A percentile compares a stretch with the other conserved stretches of the same genome.
phyloP scores from a whole-genome alignment of 2,113 vertebrate genomes.

The Onychostruthus taczanowskii region DNA sequence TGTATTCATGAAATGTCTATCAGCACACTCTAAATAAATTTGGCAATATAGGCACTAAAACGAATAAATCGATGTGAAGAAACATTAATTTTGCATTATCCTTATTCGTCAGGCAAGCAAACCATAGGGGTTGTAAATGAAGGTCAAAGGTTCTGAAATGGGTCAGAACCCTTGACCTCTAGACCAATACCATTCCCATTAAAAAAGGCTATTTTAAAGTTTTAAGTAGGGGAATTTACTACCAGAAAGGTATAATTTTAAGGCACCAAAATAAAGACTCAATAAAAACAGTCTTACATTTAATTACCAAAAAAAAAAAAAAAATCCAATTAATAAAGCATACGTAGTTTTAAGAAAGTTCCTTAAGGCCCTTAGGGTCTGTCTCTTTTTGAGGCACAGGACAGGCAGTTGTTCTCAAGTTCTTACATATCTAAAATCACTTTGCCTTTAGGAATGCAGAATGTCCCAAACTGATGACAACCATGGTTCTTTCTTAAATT shows the following conservation, averaged over 20 bases:
- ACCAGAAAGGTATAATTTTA: conserved; percentile 74
- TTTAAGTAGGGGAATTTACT: conserved; percentile 81
- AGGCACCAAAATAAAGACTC: conserved; percentile 71
- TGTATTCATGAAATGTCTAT: conserved; percentile 97
- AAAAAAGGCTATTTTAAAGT: conserved; percentile 84
- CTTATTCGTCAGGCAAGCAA: conserved; percentile 88
- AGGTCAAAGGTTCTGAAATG: conserved; percentile 91
- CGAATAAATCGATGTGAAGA: conserved; percentile 90
- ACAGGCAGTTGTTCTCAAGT: neutral
- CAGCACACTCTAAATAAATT: conserved; percentile 92
- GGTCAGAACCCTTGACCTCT: conserved; percentile 93
- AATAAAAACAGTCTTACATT: conserved; percentile 70
- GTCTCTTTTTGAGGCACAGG: neutral
- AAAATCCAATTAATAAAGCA: neutral
- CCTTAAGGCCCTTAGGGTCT: neutral
- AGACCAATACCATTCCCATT: conserved; percentile 84
- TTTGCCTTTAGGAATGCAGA: conserved; percentile 25
- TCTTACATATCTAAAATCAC: conserved; percentile 12
- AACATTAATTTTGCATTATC: conserved; percentile 99
- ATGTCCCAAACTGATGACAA: conserved; percentile 20
- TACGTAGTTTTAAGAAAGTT: neutral
- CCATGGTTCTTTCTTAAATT: conserved; percentile 9
- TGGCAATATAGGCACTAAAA: conserved; percentile 87
- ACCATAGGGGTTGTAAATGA: conserved; percentile 79
- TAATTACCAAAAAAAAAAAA: conserved; percentile 68